Percentiles rank a stretch among this genome's conserved stretches.
These are phyloP conservation scores for Meliscaeva auricollis DNA, from an alignment of 2,888 invertebrate species.

Conservation along the genomic window DNA sequence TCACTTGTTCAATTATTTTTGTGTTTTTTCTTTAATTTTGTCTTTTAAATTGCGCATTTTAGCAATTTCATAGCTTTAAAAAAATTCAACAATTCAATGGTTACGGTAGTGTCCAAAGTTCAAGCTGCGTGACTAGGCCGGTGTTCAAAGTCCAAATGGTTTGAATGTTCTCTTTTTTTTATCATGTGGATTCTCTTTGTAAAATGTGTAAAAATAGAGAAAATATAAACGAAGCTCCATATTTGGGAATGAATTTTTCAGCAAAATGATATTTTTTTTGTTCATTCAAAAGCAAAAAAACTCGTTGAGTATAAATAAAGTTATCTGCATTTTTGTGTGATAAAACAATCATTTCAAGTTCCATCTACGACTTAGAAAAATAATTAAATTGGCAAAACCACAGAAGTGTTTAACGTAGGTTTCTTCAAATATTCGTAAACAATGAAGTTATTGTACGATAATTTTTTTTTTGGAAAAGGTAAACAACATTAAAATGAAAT, in stretches of 20 bases:
- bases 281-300: background rate
- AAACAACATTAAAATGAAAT: background rate
- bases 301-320: background rate
- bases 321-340: background rate
- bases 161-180: conserved; percentile 17
- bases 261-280: background rate
- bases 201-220: background rate
- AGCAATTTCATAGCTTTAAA: conserved; percentile 16
- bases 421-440: too few species aligned
- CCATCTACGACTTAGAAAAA: background rate
- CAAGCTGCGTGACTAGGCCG: conserved; percentile 27
- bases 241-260: background rate
- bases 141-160: conserved; percentile 51
- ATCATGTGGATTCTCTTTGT: background rate
- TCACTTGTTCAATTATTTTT: conserved; percentile 25
- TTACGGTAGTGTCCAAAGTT: conserved; percentile 39
- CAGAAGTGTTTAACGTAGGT: too few species aligned
- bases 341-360: background rate
- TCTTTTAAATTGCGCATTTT: conserved; percentile 11
- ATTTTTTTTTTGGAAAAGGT: background rate
- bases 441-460: too few species aligned
- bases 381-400: background rate
- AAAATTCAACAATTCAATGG: background rate
- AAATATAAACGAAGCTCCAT: background rate
- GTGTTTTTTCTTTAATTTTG: background rate